Percentiles rank a stretch among this genome's conserved stretches.
Evolutionary conservation across 1,140 invertebrate species (phyloP).

Genomic region (Daktulosphaira vitifoliae): DNA sequence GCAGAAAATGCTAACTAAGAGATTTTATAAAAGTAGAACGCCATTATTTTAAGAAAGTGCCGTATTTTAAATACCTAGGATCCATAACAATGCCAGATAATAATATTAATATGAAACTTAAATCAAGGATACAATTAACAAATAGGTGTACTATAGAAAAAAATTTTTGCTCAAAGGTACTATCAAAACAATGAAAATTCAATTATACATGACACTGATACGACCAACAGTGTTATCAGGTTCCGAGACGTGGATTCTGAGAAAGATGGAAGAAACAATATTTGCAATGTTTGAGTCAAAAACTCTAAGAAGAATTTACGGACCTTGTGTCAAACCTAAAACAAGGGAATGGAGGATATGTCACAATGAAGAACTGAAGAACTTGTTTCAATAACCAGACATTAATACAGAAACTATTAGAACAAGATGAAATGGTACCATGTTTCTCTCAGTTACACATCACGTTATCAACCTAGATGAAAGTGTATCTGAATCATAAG

Average conservation of each 20-base stretch:
- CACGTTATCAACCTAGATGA: too few species aligned
- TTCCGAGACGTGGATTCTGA: slow-evolving; percentile 29
- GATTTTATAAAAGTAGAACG: too few species aligned
- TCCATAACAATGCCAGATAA: background rate
- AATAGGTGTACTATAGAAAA: background rate
- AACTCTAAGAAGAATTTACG: slow-evolving; percentile 24
- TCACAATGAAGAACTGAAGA: slow-evolving; percentile 12
- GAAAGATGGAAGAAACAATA: slow-evolving; percentile 14
- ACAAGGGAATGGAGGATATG: slow-evolving; percentile 7
- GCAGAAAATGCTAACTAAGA: too few species aligned
- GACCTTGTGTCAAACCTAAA: background rate
- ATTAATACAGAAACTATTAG: background rate
- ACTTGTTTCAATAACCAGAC: slow-evolving; percentile 6
- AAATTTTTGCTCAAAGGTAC: background rate
- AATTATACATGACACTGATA: slow-evolving; percentile 7
- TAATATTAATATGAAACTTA: background rate
- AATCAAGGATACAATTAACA: background rate
- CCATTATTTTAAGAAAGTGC: too few species aligned
- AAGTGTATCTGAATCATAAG: too few species aligned
- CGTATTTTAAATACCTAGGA: too few species aligned
- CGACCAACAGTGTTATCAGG: slow-evolving; percentile 23
- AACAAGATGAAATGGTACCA: too few species aligned
- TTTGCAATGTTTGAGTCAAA: slow-evolving; percentile 21
- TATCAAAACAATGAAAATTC: background rate
- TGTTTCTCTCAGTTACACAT: too few species aligned